Evolutionary conservation across 1,140 invertebrate genomes (phyloP).

Genomic region (Megalopta genalis): DNA sequence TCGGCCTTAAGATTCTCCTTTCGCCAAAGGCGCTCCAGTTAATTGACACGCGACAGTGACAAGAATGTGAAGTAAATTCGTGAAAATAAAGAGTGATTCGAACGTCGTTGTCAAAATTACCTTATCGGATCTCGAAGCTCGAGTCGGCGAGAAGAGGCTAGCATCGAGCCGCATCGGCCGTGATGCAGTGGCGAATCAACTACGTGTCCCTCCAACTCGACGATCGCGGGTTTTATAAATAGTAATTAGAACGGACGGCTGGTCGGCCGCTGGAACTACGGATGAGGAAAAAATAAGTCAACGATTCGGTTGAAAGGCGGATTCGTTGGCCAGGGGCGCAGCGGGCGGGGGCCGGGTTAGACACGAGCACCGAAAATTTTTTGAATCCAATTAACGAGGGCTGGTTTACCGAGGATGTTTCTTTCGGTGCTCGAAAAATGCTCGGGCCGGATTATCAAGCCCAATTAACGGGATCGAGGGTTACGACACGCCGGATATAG

Average conservation of each 20-base stretch:
- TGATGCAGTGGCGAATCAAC: neutral
- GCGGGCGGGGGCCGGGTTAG: too few species aligned
- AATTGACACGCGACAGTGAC: too few species aligned
- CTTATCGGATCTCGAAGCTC: too few species aligned
- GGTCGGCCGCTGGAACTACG: neutral
- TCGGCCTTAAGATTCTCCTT: too few species aligned
- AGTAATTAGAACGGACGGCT: neutral
- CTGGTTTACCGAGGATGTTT: neutral
- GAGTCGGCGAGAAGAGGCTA: too few species aligned
- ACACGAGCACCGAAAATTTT: neutral
- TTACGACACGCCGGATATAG: neutral
- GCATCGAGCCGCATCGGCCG: too few species aligned
- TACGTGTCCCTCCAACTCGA: neutral
- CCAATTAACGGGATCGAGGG: slow-evolving; percentile 3
- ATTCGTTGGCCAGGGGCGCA: neutral
- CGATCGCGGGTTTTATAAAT: neutral
- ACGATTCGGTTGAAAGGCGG: neutral
- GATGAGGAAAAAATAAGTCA: neutral
- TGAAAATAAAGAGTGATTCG: too few species aligned
- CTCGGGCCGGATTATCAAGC: neutral
- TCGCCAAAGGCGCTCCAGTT: too few species aligned
- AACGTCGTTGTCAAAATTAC: too few species aligned
- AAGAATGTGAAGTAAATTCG: too few species aligned
- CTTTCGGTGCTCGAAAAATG: neutral
- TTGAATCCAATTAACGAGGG: neutral